Evolutionary conservation across 2,797 vertebrate species (phyloP), one percentile per base, ranked within the genome.

Genomic region (Perodicticus potto): DNA sequence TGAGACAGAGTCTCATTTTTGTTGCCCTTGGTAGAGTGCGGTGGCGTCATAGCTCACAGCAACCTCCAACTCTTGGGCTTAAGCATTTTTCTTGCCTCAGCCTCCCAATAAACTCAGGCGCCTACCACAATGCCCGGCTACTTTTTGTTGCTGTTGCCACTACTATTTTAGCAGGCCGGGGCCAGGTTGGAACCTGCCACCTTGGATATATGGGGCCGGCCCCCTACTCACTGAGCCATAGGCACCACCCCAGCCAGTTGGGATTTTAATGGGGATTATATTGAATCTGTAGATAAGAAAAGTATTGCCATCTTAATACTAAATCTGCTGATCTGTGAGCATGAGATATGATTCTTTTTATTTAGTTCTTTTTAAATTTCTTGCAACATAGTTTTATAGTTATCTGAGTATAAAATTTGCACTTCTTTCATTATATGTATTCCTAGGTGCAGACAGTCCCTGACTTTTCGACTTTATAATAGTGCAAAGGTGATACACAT

Each of bases 241-340:
- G 49, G 12, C 2, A 14, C 49, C 49, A 49, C 49, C 49, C 49
- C 49, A 80, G 7, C 57, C 59, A 80, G 1, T n/a, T 85, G 32
- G 45, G 37, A 84, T 90, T 89, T 93, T 96, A 55, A 76, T 73
- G 80, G 37, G 40, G 49, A 77, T 88, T 96, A 5, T 93, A 74
- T 89, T 74, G 34, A 73, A 45, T 67, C 67, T 95, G 23, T 93
- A 94, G 74, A 74, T 65, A 16, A 32, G 65, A 83, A 29, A 29
- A 84, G 7, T 63, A 27, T 53, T 87, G 10, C 59, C 17, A n/a
- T 76, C 53, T 72, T 55, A 78, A 55, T 90, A 95, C 17, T 78
- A 82, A 95, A 25, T 82, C 37, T 78, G 43, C 59, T 59, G 25
- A 20, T 74, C 40, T 12, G 4, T 93, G 43, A 91, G 86, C 53